Evolutionary conservation across 2,888 invertebrate genomes (phyloP), one percentile per base, ranked within the genome.

Genomic region (Andrena hattorfiana): DNA sequence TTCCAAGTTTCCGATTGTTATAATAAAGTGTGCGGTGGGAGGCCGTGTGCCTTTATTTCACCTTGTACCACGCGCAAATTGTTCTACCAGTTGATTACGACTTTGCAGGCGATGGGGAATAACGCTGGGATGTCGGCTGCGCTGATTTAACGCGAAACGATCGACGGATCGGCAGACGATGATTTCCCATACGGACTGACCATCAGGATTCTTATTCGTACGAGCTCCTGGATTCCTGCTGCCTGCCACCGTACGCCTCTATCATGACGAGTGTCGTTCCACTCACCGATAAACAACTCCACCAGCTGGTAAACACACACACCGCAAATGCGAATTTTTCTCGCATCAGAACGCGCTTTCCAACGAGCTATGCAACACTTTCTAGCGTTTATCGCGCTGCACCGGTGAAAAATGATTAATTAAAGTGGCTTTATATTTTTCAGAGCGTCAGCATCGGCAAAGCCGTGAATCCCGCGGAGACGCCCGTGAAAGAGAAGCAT

Each of bases 401-500:
- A 67, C 77, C 66, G 77, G 5, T 6, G 5, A 23, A n/a, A 62
- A 49, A 32, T 6, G 32, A 28, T 5, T 0, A 16, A 67, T 16
- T 30, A 42, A 20, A 42, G 42, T 64, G 51, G 59, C 70, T 66
- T 66, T 35, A 63, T 13, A 32, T 63, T 82, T 85, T 85, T 6
- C 95, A 98, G 98, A 96, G 96, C 74, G 96, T 97, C 90, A 98
- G 98, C 86, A 97, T 99, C 81, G 97, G 97, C 90, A 99, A 99
- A 94, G 99, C 99, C 26, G 97, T 99, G 87, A 99, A 98, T 94
- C 96, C 96, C 13, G 95, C 97, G 85, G 99, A 99, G 94, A 97
- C 97, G 8, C 99, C 99, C 0, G 97, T 99, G 0, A 99, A 99
- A 95, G 99, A 99, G 94, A 99, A 99, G 95, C 99, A 99, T 97